phyloP scores from a whole-genome alignment of 2,113 vertebrate species.

The Rallus limicola region DNA sequence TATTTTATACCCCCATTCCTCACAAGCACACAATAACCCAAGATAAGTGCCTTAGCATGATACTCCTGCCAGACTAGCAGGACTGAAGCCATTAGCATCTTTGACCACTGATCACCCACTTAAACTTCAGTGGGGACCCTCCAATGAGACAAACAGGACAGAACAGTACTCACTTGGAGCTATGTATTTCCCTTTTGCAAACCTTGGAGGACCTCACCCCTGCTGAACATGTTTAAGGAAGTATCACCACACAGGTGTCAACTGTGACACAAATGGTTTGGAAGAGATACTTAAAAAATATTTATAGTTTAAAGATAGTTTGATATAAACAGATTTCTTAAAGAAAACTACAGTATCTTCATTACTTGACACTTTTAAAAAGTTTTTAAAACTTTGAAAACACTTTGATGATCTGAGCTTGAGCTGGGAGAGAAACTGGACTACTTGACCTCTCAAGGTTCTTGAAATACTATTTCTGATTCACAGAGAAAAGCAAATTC shows the following conservation, averaged over 20 bases:
- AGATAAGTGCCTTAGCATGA: background rate
- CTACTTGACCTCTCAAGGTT: slow-evolving; percentile 31
- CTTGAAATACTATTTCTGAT: slow-evolving; percentile 23
- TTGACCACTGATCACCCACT: background rate
- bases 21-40: background rate
- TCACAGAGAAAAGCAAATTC: slow-evolving; percentile 17
- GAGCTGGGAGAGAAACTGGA: background rate
- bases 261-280: background rate
- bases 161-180: background rate
- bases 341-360: background rate
- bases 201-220: background rate
- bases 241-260: background rate
- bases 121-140: background rate
- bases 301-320: background rate
- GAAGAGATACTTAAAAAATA: background rate
- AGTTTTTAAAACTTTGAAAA: background rate
- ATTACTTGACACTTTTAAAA: background rate
- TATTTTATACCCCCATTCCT: background rate
- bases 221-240: accelerated
- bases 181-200: background rate
- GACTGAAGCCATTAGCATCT: background rate
- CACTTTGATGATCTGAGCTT: background rate
- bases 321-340: background rate
- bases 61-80: background rate
- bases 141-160: background rate